Base-by-base conservation (phyloP, 2,113 vertebrate species). In the Aegotheles bennettii region DNA sequence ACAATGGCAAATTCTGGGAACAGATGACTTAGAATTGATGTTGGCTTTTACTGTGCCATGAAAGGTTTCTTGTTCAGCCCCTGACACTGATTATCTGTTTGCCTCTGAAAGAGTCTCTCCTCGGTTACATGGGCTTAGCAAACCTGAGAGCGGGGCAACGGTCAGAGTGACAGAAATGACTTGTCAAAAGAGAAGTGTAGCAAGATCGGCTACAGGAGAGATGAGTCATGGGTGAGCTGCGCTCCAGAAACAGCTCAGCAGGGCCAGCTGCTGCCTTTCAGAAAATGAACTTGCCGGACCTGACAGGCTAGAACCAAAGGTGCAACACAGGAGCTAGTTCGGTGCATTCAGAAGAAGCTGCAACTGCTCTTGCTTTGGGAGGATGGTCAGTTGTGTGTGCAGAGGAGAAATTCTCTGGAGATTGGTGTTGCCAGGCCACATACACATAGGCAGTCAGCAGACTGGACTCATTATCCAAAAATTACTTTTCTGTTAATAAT, bases 241-340 rank as follows among this genome's bases (percentile, higher is more conserved):
- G 21, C 65, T 97, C 93, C 95, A 96, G 97, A 97, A 98, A 98
- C 97, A 97, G 93, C 96, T 97, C 96, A 98, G 70, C 90, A 85
- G 28, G 77, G 82, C 93, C 96, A 94, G 95, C 95, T 95, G 94
- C 40, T 91, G 74, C 70, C 61, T 89, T 63, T 77, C 77, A 73
- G 50, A 87, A 84, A 89, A 83, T 3, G 48, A 87, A 36, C 68
- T 45, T 65, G 45, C 57, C 65, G 67, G 92, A 79, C 73, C 69
- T 0, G 0, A 50, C 1, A 8, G 69, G 29, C 50, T 43, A n/a
- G 51, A 26, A 63, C 31, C 33, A 42, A 61, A 60, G 28, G 14
- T 59, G 45, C 50, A 59, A 28, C 18, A 50, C 31, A 53, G 43
- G 17, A 82, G 50, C 45, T 20, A 40, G 18, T 8, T 38, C 50